Percentiles rank a stretch among this genome's conserved stretches.
phyloP scores from a whole-genome alignment of 1,140 invertebrate genomes.

The Palaemon carinicauda region DNA sequence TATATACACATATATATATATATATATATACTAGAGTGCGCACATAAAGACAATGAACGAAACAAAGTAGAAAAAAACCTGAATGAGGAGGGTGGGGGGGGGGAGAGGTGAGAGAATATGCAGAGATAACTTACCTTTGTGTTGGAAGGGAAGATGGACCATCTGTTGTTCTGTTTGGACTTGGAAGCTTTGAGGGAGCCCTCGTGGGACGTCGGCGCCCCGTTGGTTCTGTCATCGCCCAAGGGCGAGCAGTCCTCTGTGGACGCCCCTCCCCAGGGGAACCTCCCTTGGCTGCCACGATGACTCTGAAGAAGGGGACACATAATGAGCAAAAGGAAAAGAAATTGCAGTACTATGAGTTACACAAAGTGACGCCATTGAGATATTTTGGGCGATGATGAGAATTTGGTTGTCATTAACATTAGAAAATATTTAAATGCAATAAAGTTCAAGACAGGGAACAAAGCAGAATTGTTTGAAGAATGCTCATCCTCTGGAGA shows the following conservation, averaged over 20 bases:
- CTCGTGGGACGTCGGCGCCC: conserved; percentile 63
- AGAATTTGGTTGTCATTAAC: too few relatives aligned
- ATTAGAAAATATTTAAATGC: too few relatives aligned
- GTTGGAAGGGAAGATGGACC: conserved; percentile 74
- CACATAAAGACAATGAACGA: not conserved
- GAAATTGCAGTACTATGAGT: too few relatives aligned
- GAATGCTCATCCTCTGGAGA: too few relatives aligned
- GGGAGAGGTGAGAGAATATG: too few relatives aligned
- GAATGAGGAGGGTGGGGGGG: not conserved
- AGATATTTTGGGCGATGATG: too few relatives aligned
- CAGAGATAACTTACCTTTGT: conserved; percentile 4
- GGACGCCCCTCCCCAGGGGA: conserved; percentile 45
- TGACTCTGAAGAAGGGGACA: conserved; percentile 23
- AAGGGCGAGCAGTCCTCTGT: conserved; percentile 54
- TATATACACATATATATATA: too few relatives aligned
- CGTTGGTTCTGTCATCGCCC: conserved; percentile 45
- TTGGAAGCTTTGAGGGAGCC: conserved; percentile 66
- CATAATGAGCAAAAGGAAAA: not conserved
- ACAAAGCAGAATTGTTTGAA: too few relatives aligned
- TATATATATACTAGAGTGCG: not conserved
- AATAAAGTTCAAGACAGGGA: too few relatives aligned
- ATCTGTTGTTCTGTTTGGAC: conserved; percentile 70
- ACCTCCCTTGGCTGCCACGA: conserved; percentile 35
- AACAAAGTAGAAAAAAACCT: not conserved
- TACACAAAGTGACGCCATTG: too few relatives aligned